Evolutionary conservation across 2,888 invertebrate species (phyloP), one percentile per base, ranked within the genome.

Genomic region (Lymantria monacha): DNA sequence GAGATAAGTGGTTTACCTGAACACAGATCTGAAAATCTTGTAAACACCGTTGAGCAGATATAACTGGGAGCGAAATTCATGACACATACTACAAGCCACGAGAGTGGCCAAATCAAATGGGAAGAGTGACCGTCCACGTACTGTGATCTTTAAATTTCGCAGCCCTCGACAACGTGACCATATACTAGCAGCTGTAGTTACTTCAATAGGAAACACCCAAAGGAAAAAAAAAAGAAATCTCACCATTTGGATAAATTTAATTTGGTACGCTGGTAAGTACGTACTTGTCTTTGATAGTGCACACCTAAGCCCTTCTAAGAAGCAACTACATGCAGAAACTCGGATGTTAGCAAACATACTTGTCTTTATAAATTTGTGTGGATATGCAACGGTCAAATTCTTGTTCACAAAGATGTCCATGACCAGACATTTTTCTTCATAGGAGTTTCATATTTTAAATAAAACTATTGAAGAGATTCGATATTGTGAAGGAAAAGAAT

Each of bases 291-390:
- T 52, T 48, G 63, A 70, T 0, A 43, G 41, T 2, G 67, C 69
- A 47, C 65, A 72, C 40, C 49, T 69, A 2, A 56, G 60, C 0
- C 64, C 66, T 0, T 44, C 55, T 7, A 59, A 61, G 9, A 69
- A 66, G 46, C 41, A 53, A 2, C 46, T 72, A 7, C 68, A 69
- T 45, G 72, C 72, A 11, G 66, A 66, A 10, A 60, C 67, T 7
- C 44, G 69, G 0, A 44, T 11, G 8, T 58, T 51, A 33, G 62
- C 66, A 5, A 65, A 56, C n/a, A 46, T 65, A 69, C 33, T 12
- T 44, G 37, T 37, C 42, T n/a, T 0, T 69, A 65, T 33, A 63
- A 61, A 45, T 69, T 59, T 42, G 61, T 68, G 0, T 69, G 66
- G 66, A 49, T 72, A 3, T 60, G 66, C 0, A 60, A 64, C 43